Conservation (phyloP, 2,888 invertebrate species). For the Trichogramma evanescens region DNA sequence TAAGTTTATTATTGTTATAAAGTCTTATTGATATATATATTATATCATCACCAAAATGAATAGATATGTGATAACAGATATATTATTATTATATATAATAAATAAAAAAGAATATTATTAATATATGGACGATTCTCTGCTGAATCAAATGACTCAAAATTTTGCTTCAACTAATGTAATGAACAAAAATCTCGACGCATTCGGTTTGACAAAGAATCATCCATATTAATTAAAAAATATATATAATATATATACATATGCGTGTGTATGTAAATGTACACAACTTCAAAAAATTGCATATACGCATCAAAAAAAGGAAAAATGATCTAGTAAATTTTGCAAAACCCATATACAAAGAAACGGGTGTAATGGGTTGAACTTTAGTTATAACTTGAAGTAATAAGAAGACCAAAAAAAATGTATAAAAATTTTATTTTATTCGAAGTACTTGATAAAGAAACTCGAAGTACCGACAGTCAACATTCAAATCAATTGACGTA, state of each 20-base stretch:
- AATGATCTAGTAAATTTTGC: too few species aligned
- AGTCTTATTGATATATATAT: constrained; percentile 33
- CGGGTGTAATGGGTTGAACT: too few species aligned
- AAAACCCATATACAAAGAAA: too few species aligned
- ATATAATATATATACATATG: neutral
- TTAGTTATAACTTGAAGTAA: too few species aligned
- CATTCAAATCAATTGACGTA: too few species aligned
- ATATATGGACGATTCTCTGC: constrained; percentile 21
- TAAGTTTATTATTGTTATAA: constrained; percentile 39
- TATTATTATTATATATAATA: constrained; percentile 24
- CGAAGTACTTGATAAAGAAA: too few species aligned
- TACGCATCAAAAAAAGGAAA: too few species aligned
- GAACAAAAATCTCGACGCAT: constrained; percentile 10
- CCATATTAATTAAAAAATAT: constrained; percentile 9
- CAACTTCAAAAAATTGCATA: constrained; percentile 4
- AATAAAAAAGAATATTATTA: constrained; percentile 19
- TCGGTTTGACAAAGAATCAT: constrained; percentile 7
- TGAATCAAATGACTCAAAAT: neutral
- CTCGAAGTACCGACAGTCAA: too few species aligned
- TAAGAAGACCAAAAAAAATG: too few species aligned
- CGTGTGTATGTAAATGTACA: neutral
- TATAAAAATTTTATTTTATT: too few species aligned
- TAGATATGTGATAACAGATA: constrained; percentile 38
- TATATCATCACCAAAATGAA: constrained; percentile 29
- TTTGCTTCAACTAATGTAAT: constrained; percentile 22